A percentile compares a stretch with the other conserved stretches of the same genome.
phyloP scores from a whole-genome alignment of 1,140 invertebrate genomes.

The Drosophila triauraria region DNA sequence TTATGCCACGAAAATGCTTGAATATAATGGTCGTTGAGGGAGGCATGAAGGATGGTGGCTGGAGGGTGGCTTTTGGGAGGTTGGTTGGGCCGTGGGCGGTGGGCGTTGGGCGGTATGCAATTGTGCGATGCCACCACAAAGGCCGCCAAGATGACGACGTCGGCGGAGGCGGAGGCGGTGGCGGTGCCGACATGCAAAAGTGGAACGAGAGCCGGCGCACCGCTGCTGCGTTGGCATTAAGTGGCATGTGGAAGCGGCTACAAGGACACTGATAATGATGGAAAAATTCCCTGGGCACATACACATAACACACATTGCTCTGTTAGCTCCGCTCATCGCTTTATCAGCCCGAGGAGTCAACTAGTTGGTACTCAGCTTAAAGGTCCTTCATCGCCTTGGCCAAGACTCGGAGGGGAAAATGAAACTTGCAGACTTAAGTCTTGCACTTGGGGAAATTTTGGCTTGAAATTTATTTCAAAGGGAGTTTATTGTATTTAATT shows the following conservation, averaged over 20 bases:
- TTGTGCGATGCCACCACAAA: constrained; percentile 62
- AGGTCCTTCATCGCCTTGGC: constrained; percentile 18
- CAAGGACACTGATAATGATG: constrained; percentile 82
- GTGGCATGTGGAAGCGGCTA: constrained; percentile 78
- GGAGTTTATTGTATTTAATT: too few relatives aligned
- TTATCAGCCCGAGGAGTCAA: constrained; percentile 35
- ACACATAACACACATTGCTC: constrained; percentile 51
- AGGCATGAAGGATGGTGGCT: constrained; percentile 39
- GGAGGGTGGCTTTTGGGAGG: background rate
- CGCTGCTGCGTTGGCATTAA: constrained; percentile 78
- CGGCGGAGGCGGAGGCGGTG: background rate
- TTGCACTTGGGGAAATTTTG: background rate
- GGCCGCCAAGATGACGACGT: constrained; percentile 49
- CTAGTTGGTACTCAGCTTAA: constrained; percentile 44
- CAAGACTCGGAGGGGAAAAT: constrained; percentile 10
- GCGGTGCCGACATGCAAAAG: constrained; percentile 58
- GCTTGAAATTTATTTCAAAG: background rate
- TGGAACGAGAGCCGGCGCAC: constrained; percentile 54
- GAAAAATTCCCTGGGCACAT: constrained; percentile 72
- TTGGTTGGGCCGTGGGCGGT: background rate
- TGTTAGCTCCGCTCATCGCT: constrained; percentile 38
- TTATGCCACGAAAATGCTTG: constrained; percentile 80
- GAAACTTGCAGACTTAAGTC: too few relatives aligned
- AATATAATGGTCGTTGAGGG: constrained; percentile 75
- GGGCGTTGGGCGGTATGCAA: constrained; percentile 56